Evolutionary conservation across 2,797 vertebrate species (phyloP).

Genomic region (Carapus acus): DNA sequence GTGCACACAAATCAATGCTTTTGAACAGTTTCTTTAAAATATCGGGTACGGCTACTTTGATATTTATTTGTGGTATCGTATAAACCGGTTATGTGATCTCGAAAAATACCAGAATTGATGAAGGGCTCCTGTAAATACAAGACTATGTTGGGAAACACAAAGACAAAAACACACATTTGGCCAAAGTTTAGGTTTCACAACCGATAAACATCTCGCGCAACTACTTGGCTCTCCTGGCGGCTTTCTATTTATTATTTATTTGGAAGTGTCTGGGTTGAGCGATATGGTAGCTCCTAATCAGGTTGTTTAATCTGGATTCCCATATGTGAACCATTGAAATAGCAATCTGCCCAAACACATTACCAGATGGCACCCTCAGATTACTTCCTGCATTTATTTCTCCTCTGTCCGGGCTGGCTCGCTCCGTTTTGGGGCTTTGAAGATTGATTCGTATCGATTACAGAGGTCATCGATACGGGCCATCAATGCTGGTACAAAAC

Average conservation of each 20-base stretch:
- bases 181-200: neutral
- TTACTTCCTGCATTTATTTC: neutral
- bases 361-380: neutral
- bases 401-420: too few species aligned
- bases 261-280: neutral
- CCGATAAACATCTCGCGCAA: neutral
- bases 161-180: too few species aligned
- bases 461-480: too few species aligned
- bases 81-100: neutral
- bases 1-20: too few species aligned
- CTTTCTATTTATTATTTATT: neutral
- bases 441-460: conserved; percentile 5
- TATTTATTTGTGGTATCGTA: neutral
- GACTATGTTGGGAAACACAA: too few species aligned
- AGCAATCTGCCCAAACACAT: neutral
- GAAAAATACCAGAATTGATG: too few species aligned
- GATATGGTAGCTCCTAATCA: neutral
- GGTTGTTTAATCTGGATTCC: neutral
- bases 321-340: neutral
- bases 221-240: neutral
- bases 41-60: too few species aligned
- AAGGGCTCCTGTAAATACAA: too few species aligned
- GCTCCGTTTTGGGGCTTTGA: neutral
- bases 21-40: too few species aligned
- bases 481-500: too few species aligned